phyloP scores from a whole-genome alignment of 92 coral and sea anemone species.

The Phymanthus crucifer region DNA sequence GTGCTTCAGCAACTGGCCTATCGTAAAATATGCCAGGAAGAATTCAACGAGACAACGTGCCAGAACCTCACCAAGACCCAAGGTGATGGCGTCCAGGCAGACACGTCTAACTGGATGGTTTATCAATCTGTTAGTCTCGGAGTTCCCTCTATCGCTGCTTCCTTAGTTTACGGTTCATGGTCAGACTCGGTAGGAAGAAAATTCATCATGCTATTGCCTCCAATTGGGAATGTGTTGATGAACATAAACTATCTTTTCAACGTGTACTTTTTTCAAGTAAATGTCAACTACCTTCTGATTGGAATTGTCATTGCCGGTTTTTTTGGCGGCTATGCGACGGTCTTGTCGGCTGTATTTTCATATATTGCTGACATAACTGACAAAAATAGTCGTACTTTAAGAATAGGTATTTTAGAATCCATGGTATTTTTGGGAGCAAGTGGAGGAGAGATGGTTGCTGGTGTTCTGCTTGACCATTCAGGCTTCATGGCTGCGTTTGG shows the following conservation, averaged over 20 bases:
- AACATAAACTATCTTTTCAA: conserved; percentile 68
- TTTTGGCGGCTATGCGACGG: conserved; percentile 89
- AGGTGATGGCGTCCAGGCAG: conserved; percentile 56
- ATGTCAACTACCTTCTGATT: conserved; percentile 68
- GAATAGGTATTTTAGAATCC: conserved; percentile 86
- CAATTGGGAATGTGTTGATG: conserved; percentile 64
- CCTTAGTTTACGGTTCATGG: conserved; percentile 88
- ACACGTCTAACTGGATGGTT: conserved; percentile 84
- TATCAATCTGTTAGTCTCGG: conserved; percentile 68
- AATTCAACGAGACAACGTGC: conserved; percentile 66
- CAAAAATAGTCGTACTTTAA: conserved; percentile 67
- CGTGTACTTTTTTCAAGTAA: conserved; percentile 58
- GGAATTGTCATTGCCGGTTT: conserved; percentile 72
- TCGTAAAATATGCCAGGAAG: conserved; percentile 70
- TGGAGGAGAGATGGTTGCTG: conserved; percentile 70
- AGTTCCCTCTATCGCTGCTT: conserved; percentile 72
- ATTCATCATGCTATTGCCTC: conserved; percentile 68
- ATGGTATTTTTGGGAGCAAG: conserved; percentile 90
- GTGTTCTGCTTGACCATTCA: conserved; percentile 63
- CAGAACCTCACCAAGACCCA: conserved; percentile 63
- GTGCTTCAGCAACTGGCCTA: conserved; percentile 87
- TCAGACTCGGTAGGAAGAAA: conserved; percentile 92
- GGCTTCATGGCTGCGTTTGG: conserved; percentile 87
- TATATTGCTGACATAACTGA: conserved; percentile 90
- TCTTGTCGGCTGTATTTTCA: conserved; percentile 76